Base-by-base conservation (phyloP, 2,888 invertebrate genomes). In the Prosopocoilus inquinatus region DNA sequence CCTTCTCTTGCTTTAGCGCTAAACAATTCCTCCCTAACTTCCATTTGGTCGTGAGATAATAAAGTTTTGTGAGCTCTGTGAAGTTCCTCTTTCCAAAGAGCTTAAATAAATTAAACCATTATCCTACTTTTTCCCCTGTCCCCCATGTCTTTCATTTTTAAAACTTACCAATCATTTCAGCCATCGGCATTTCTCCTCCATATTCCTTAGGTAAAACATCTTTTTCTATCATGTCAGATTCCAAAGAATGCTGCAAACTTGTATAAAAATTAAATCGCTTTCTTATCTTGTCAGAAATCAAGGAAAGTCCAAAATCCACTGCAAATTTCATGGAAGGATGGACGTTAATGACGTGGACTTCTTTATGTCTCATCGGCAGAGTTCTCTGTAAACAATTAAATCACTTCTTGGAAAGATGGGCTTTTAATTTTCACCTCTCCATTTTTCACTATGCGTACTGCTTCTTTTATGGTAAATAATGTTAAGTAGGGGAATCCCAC, bases 171-270 rank as follows among this genome's bases (percentile, higher is more conserved):
- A 91, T 90, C 90, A 92, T 91, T 70, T 91, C 86, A 46, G 83
- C 82, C 87, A 91, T 87, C 0, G 91, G 90, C 78, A 90, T 86
- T n/a, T 79, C 82, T 7, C 92, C 92, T 3, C 92, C 92, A 67
- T 91, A 92, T 70, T 92, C 92, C 65, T 87, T 85, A 0, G 92
- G 92, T 50, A 93, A 74, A 1, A 83, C 79, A 36, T 78, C 76
- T 36, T 48, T 60, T 57, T 79, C 77, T 41, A 79, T 64, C 48
- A 68, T 58, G 15, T 71, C 74, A 48, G 67, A 59, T n/a, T 75
- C 76, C 45, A 79, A 60, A 8, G 79, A 79, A 4, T 88, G 86
- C 1, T 86, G 83, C 5, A 84, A 67, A 36, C 82, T 79, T 9
- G 86, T 84, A 72, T 86, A 86, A 33, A 89, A 79, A 59, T 79